Conservation (phyloP, 1,140 invertebrate species). For the Antheraea mylitta region DNA sequence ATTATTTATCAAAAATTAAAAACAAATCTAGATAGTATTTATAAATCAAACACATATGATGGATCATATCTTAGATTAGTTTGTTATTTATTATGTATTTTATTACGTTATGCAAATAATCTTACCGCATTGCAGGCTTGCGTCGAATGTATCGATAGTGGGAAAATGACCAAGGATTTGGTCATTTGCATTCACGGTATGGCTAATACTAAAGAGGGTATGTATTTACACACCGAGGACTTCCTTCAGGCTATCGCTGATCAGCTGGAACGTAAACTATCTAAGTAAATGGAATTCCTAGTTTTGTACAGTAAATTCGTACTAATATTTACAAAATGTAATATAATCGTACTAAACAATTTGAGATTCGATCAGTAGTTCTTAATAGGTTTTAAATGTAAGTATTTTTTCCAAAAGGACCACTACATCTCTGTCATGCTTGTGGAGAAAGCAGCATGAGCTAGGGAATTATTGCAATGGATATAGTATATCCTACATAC, state of each 20-base stretch:
- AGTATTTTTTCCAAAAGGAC: no score
- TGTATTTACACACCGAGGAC: constrained; percentile 92
- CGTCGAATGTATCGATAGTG: constrained; percentile 91
- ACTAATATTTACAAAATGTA: no score
- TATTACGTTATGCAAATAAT: constrained; percentile 7
- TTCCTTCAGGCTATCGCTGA: constrained; percentile 91
- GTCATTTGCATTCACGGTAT: constrained; percentile 92
- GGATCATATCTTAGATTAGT: neutral
- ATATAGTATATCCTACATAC: no score
- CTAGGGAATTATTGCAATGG: no score
- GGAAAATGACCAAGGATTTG: constrained; percentile 96
- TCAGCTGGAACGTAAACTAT: constrained; percentile 81
- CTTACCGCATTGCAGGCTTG: constrained; percentile 81
- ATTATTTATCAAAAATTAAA: neutral
- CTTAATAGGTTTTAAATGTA: no score
- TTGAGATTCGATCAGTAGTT: no score
- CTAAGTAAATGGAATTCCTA: constrained; percentile 41
- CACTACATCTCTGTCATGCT: no score
- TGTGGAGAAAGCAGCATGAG: no score
- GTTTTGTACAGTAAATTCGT: no score
- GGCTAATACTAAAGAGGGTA: constrained; percentile 86
- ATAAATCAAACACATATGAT: neutral
- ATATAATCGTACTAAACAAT: no score
- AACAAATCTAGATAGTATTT: neutral
- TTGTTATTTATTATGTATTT: neutral